Base-by-base conservation (phyloP, 2,888 invertebrate genomes). In the Acanthosepion pharaonis region DNA sequence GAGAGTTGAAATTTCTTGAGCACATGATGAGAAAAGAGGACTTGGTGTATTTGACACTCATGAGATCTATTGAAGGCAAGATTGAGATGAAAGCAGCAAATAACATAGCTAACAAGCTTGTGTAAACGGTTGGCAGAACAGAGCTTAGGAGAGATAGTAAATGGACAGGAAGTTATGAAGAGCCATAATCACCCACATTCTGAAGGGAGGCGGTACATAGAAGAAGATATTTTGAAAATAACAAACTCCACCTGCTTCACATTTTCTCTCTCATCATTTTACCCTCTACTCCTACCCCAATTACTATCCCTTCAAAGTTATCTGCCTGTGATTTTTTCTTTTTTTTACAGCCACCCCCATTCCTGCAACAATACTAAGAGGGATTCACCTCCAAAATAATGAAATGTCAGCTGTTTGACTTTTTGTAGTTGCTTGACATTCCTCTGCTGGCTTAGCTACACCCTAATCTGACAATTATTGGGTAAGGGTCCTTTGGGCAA, bases 401-500 rank as follows among this genome's bases (percentile, higher is more conserved):
- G 78, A 59, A 59, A 59, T 64, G 78, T 78, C 33, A 78, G 78
- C n/a, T 18, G 33, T 78, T 78, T 78, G n/a, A 78, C 78, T 78
- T 78, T n/a, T 33, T 78, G 78, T n/a, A 78, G 78, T n/a, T 78
- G n/a, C 78, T 78, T 78, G 78, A 78, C 78, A 78, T 78, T 78
- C 78, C 78, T 1, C 78, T 9, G 78, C n/a, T 78, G 78, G 78
- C 33, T 18, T 78, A n/a, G n/a, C n/a, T 0, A n/a, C n/a, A 78
- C n/a, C n/a, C 9, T 0, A 78, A 78, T 78, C 78, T 78, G 78
- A 78, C 78, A 78, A 15, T 78, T n/a, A 78, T 15, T 78, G n/a
- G n/a, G 28, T 23, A 11, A 33, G 78, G n/a, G 9, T 11, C n/a
- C 15, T n/a, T 78, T 9, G 78, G 78, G 23, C 23, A n/a, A 11